These are phyloP conservation scores for Callaeas wilsoni DNA, from an alignment of 2,113 vertebrate genomes.

Conservation along the genomic window DNA sequence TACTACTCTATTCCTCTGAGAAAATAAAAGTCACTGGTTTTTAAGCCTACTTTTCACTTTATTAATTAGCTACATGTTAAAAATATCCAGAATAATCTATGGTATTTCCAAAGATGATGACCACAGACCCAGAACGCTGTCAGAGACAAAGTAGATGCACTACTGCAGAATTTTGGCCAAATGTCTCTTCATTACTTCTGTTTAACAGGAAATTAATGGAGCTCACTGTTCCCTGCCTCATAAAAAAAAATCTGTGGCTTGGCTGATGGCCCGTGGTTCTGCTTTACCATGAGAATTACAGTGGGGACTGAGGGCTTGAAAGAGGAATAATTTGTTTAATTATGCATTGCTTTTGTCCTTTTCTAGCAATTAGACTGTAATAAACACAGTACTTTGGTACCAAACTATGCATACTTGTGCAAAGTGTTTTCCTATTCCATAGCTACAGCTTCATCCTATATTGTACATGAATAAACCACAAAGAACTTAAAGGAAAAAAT, in stretches of 20 bases:
- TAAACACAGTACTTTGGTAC: neutral
- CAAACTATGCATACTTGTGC: neutral
- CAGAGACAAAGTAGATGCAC: neutral
- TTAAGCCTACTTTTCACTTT: neutral
- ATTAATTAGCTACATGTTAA: neutral
- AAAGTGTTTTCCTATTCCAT: neutral
- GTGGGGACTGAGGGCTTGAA: neutral
- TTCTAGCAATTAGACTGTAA: neutral
- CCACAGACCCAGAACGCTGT: neutral
- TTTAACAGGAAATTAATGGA: conserved; percentile 30
- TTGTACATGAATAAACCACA: neutral
- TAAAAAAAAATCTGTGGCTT: neutral
- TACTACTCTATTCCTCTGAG: neutral
- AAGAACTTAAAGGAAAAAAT: neutral
- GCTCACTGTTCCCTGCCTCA: neutral
- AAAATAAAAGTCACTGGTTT: neutral
- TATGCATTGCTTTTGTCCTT: neutral
- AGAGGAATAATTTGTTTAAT: conserved; percentile 32
- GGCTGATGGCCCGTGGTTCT: neutral
- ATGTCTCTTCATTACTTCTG: neutral
- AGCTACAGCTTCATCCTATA: neutral
- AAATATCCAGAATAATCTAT: neutral
- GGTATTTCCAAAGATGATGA: neutral
- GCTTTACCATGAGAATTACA: neutral
- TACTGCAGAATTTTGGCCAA: neutral